Conservation (phyloP, 2,888 invertebrate genomes). For the Morpho achilles region DNA sequence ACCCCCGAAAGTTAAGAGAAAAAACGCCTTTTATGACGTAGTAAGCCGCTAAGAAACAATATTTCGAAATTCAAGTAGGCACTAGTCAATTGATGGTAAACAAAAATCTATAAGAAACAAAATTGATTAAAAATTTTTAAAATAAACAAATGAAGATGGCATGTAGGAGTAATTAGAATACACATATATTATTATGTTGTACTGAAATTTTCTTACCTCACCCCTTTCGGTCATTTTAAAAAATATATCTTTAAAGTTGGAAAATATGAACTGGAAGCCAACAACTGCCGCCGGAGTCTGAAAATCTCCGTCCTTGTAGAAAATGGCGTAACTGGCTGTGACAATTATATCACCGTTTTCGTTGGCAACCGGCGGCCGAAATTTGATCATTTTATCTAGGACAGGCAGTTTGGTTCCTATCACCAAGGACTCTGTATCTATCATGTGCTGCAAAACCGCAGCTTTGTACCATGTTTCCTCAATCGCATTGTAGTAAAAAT, state of each 20-base stretch:
- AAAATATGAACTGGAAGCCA: constrained; percentile 90
- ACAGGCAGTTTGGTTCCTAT: constrained; percentile 85
- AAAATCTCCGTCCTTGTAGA: constrained; percentile 85
- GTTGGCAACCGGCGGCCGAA: constrained; percentile 52
- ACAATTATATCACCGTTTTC: constrained; percentile 80
- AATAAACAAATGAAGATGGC: too few relatives aligned
- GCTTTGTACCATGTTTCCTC: constrained; percentile 96
- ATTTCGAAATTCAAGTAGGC: too few relatives aligned
- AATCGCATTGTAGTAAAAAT: constrained; percentile 85
- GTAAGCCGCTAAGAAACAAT: too few relatives aligned
- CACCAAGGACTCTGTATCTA: constrained; percentile 87
- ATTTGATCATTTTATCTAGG: constrained; percentile 54
- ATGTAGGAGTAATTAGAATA: too few relatives aligned
- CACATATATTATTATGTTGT: neutral
- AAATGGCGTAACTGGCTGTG: constrained; percentile 91
- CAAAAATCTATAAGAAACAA: too few relatives aligned
- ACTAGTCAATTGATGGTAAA: too few relatives aligned
- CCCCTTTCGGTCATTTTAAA: constrained; percentile 75
- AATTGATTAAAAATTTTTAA: too few relatives aligned
- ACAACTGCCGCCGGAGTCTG: constrained; percentile 93
- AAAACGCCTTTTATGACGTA: too few relatives aligned
- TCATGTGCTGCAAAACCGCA: constrained; percentile 90
- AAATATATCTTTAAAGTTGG: constrained; percentile 84
- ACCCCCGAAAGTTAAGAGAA: too few relatives aligned
- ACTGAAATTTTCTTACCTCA: constrained; percentile 35